These are phyloP conservation scores for Isoperla grammatica DNA, from an alignment of 2,888 invertebrate species.

Conservation along the genomic window DNA sequence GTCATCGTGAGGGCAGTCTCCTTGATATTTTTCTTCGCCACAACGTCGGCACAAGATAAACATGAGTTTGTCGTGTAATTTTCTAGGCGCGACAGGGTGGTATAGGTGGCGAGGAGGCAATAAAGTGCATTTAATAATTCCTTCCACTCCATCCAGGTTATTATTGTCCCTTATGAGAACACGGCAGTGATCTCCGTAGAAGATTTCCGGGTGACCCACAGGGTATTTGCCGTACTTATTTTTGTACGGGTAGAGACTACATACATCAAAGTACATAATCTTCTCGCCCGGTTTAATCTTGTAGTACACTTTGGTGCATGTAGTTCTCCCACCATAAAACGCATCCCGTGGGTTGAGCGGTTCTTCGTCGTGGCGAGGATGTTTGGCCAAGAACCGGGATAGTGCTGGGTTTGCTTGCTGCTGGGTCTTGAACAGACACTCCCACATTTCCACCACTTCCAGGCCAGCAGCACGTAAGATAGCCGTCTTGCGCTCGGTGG, in stretches of 20 bases:
- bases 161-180: background rate
- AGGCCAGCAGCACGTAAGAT: constrained; percentile 25
- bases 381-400: background rate
- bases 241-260: constrained; percentile 36
- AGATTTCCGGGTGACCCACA: constrained; percentile 35
- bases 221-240: constrained; percentile 36
- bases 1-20: no score
- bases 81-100: background rate
- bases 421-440: constrained; percentile 22
- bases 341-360: constrained; percentile 31
- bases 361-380: background rate
- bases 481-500: constrained; percentile 24
- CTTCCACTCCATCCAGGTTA: constrained; percentile 29
- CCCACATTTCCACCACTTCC: constrained; percentile 25
- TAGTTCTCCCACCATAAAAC: constrained; percentile 36
- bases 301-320: constrained; percentile 30
- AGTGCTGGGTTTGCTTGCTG: background rate
- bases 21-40: background rate
- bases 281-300: constrained; percentile 31
- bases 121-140: constrained; percentile 33
- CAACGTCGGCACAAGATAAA: background rate
- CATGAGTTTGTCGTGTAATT: background rate
- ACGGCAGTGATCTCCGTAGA: background rate
- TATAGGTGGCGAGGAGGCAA: constrained; percentile 31
- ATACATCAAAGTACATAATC: constrained; percentile 35